Base-by-base conservation (phyloP, 2,888 invertebrate species). In the Prenolepis imparis region DNA sequence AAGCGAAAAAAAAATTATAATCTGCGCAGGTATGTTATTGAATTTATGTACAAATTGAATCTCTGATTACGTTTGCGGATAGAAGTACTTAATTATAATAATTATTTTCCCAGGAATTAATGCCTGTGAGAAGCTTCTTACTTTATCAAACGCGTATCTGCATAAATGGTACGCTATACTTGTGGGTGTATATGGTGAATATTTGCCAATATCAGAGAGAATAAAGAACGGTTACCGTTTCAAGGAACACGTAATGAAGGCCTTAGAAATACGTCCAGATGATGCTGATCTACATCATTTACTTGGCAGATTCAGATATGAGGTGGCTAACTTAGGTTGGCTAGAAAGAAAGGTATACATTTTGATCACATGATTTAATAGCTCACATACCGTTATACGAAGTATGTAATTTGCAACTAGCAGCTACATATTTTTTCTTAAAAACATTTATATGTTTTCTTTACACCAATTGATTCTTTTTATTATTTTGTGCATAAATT, bases 81-180 rank as follows among this genome's bases (percentile, higher is more conserved):
- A 0, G 21, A 39, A 48, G 9, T 24, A n/a, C 32, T 44, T 44
- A 24, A 18, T n/a, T 36, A 8, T 3, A 57, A 74, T 15, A 59
- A 15, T 44, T 5, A 24, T 39, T 0, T 18, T 66, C 36, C 44
- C 4, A 75, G 75, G 97, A 67, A 95, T 96, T 67, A 95, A 95
- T 55, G 95, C 95, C 85, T 97, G 97, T 75, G 94, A 95, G 75
- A 93, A 93, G 84, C 96, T 97, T 28, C 92, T 97, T 36, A 92
- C 95, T 67, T 93, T 95, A 0, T 92, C 95, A 28, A 95, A 95
- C 90, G 95, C 96, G 0, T 96, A 97, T 90, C 95, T 96, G 21
- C 97, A 97, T 93, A 97, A 97, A 94, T 97, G 97, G 97, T 96
- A 95, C 93, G 97, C 97, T 2, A 96, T 97, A 68, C 95, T 97